Percentiles rank a stretch among this genome's conserved stretches.
Conservation (phyloP, 1,140 invertebrate species). For the Trachelipus rathkii region DNA sequence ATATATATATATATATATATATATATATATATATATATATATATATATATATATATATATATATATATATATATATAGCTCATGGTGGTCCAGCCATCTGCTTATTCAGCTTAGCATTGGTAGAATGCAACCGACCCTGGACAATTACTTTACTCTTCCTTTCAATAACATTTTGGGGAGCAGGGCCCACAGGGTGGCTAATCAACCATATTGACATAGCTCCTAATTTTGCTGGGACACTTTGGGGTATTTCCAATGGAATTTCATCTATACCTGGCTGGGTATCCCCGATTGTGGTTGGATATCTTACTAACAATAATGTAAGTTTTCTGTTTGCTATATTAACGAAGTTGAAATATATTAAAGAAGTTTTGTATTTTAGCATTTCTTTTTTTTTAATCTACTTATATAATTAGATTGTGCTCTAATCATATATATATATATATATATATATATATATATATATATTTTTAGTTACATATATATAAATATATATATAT, state of each 20-base stretch:
- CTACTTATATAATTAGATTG: too few relatives aligned
- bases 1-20: too few relatives aligned
- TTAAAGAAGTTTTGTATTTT: too few relatives aligned
- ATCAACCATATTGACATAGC: constrained; percentile 69
- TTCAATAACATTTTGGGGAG: constrained; percentile 67
- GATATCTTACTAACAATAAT: constrained; percentile 52
- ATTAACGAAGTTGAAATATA: too few relatives aligned
- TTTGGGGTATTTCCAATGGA: constrained; percentile 68
- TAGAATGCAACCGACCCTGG: constrained; percentile 65
- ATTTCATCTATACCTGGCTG: constrained; percentile 51
- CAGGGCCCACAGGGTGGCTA: constrained; percentile 49
- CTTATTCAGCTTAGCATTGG: constrained; percentile 68
- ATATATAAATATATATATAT: too few relatives aligned
- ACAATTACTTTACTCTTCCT: constrained; percentile 67
- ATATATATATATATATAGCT: constrained; percentile 49
- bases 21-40: too few relatives aligned
- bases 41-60: too few relatives aligned
- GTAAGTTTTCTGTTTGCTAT: constrained; percentile 45
- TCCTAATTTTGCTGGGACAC: constrained; percentile 68
- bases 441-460: too few relatives aligned
- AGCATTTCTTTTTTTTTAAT: too few relatives aligned
- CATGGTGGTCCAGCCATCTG: constrained; percentile 69
- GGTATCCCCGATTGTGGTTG: constrained; percentile 53
- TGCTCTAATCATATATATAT: too few relatives aligned
- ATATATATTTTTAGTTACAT: too few relatives aligned